Evolutionary conservation across 1,140 invertebrate species (phyloP).

Genomic region (Drosophila trapezifrons): DNA sequence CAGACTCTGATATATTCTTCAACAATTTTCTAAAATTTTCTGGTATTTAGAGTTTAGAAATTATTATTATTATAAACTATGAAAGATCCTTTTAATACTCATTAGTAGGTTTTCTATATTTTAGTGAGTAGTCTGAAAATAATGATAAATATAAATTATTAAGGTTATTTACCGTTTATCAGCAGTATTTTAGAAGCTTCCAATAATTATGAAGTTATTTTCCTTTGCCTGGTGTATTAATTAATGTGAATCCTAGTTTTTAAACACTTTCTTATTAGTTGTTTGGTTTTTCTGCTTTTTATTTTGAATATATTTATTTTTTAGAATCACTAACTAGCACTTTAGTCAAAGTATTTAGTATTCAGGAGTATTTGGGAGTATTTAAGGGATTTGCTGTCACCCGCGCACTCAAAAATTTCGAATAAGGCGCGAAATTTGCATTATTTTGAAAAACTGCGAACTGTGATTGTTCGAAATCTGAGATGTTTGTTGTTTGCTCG

Average conservation of each 20-base stretch:
- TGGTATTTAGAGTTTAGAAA: too few relatives aligned
- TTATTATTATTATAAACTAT: too few relatives aligned
- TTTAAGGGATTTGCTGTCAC: conserved; percentile 4
- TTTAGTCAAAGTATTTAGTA: conserved; percentile 17
- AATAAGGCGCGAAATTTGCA: conserved; percentile 12
- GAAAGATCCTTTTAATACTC: too few relatives aligned
- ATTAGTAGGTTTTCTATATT: too few relatives aligned
- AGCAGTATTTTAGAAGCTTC: background rate
- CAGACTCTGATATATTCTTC: too few relatives aligned
- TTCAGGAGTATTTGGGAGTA: conserved; percentile 22
- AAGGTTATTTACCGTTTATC: conserved; percentile 25
- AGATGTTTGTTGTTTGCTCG: conserved; percentile 28
- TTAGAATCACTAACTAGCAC: conserved; percentile 19
- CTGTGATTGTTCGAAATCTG: conserved; percentile 18
- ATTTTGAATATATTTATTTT: conserved; percentile 1
- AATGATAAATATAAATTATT: too few relatives aligned
- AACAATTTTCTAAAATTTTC: too few relatives aligned
- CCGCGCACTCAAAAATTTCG: conserved; percentile 14
- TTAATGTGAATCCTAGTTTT: conserved; percentile 11
- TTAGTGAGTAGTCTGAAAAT: background rate
- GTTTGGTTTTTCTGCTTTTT: conserved; percentile 2
- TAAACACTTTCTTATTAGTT: conserved; percentile 12
- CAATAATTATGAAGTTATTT: background rate
- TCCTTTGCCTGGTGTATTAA: background rate
- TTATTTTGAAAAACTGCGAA: conserved; percentile 23